Conservation (phyloP, 2,797 vertebrate genomes). For the Cichlasoma orientale region DNA sequence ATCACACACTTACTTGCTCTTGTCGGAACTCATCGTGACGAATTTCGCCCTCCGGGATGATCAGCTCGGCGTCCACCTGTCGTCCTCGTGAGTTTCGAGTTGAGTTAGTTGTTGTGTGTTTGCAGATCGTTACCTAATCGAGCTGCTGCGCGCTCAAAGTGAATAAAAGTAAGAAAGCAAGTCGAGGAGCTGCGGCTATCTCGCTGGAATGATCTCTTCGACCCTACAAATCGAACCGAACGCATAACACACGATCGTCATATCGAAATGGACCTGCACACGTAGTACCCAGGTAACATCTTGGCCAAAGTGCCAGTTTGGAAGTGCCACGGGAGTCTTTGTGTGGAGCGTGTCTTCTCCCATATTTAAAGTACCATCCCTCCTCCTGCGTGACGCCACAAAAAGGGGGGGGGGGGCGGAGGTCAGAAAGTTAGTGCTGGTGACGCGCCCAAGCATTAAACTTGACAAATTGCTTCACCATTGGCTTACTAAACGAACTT, state of each 20-base stretch:
- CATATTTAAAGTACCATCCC: slow-evolving; percentile 84
- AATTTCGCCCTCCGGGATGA: background rate
- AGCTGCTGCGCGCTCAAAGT: background rate
- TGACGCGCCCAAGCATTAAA: slow-evolving; percentile 17
- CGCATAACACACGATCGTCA: slow-evolving; percentile 21
- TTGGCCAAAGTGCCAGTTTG: background rate
- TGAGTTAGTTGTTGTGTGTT: background rate
- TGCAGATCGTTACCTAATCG: background rate
- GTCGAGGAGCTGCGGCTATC: slow-evolving; percentile 12
- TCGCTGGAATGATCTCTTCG: slow-evolving; percentile 40
- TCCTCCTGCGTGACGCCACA: slow-evolving; percentile 79
- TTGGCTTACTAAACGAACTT: background rate
- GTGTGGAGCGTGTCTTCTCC: slow-evolving; percentile 68
- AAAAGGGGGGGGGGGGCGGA: slow-evolving; percentile 47
- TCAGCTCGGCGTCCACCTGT: slow-evolving; percentile 6
- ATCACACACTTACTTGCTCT: slow-evolving; percentile 81
- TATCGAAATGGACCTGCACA: slow-evolving; percentile 4
- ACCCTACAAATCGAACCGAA: slow-evolving; percentile 22
- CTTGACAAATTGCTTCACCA: background rate
- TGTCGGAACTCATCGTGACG: slow-evolving; percentile 76
- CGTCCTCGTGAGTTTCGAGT: background rate
- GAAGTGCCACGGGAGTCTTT: slow-evolving; percentile 32
- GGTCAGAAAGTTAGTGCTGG: slow-evolving; percentile 46
- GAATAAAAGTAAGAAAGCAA: background rate
- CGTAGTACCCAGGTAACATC: slow-evolving; percentile 27